These are phyloP conservation scores for Cremastobaeus sp. DNA, from an alignment of 2,888 invertebrate species.

Conservation along the genomic window DNA sequence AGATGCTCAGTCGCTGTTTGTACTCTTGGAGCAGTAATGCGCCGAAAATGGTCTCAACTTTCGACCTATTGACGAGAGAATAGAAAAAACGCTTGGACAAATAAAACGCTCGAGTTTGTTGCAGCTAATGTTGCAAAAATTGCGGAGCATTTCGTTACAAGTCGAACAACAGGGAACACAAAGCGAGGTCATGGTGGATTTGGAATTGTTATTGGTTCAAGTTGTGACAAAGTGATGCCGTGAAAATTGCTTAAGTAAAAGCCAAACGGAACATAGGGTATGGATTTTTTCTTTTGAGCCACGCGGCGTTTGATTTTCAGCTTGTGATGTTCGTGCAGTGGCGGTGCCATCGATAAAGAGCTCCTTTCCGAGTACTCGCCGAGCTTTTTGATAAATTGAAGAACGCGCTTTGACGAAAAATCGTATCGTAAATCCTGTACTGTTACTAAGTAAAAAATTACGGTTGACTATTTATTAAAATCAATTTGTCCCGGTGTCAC, in stretches of 20 bases:
- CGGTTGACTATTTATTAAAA: not conserved
- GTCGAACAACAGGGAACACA: not conserved
- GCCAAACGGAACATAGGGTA: not conserved
- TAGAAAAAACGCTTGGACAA: not conserved
- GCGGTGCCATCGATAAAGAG: conserved; percentile 6
- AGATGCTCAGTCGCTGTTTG: too few species aligned
- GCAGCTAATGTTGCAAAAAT: not conserved
- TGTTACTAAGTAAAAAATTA: conserved; percentile 3
- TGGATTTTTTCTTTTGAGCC: conserved; percentile 16
- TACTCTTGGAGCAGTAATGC: conserved; percentile 7
- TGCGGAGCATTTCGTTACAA: not conserved
- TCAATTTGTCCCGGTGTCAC: not conserved
- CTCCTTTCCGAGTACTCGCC: conserved; percentile 3
- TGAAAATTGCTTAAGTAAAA: conserved; percentile 15
- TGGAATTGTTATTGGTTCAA: not conserved
- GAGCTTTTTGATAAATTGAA: conserved; percentile 18
- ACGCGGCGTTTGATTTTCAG: conserved; percentile 12
- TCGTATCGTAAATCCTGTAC: conserved; percentile 1
- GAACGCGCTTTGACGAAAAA: conserved; percentile 7
- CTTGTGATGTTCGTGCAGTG: conserved; percentile 14
- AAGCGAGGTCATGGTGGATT: not conserved
- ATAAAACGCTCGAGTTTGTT: too few species aligned
- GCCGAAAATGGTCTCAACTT: not conserved
- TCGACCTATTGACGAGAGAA: not conserved
- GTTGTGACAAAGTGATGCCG: conserved; percentile 5